A percentile compares a stretch with the other conserved stretches of the same genome.
Evolutionary conservation across 2,797 vertebrate genomes (phyloP).

Genomic region (Rhincodon typus): DNA sequence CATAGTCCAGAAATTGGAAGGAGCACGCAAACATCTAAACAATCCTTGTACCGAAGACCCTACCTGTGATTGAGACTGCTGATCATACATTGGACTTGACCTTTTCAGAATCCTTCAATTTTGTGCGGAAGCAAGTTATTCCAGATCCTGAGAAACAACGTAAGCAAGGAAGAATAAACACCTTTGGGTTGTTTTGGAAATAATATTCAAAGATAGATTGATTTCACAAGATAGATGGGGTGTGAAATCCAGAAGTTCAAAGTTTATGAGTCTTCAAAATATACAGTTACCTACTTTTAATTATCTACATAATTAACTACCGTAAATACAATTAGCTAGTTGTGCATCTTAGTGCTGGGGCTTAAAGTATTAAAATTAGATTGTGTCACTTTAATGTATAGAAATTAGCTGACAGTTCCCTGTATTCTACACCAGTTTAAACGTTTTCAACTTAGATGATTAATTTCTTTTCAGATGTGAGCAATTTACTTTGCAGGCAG

Average conservation of each 20-base stretch:
- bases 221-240: background rate
- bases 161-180: background rate
- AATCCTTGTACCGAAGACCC: background rate
- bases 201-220: background rate
- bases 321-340: background rate
- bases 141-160: background rate
- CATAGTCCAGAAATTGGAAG: background rate
- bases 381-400: background rate
- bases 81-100: background rate
- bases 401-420: background rate
- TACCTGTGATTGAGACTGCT: background rate
- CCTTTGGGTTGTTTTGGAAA: background rate
- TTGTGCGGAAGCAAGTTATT: background rate
- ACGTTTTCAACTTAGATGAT: background rate
- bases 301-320: too few species aligned
- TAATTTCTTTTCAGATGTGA: background rate
- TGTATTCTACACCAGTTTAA: background rate
- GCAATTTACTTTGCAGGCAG: conserved; percentile 7
- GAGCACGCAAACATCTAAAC: background rate
- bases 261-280: background rate
- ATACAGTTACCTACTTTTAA: too few species aligned
- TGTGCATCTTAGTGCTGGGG: background rate
- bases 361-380: background rate
- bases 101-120: background rate
- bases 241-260: background rate